A percentile compares a stretch with the other conserved stretches of the same genome.
Conservation (phyloP, 2,888 invertebrate species). For the Mesochorus sp. region DNA sequence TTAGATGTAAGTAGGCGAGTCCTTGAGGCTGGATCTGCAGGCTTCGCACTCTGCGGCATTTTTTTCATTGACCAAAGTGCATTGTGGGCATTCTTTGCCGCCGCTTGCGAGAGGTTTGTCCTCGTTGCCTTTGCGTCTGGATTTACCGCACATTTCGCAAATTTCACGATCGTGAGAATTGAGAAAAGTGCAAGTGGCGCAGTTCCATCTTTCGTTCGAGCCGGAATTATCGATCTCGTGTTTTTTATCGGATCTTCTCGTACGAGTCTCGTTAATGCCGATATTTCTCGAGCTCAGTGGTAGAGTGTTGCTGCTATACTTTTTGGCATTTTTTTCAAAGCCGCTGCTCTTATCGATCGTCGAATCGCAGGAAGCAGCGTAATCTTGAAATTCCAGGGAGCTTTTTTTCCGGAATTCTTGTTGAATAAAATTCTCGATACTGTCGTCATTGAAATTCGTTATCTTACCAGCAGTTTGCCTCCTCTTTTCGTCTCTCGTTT, state of each 20-base stretch:
- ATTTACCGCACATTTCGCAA: conserved; percentile 91
- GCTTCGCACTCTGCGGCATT: conserved; percentile 87
- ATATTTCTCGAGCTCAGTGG: conserved; percentile 55
- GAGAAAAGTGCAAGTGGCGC: conserved; percentile 88
- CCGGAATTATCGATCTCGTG: conserved; percentile 64
- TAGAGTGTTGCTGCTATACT: conserved; percentile 68
- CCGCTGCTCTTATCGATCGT: conserved; percentile 7
- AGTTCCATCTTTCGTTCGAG: conserved; percentile 85
- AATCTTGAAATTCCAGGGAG: conserved; percentile 27
- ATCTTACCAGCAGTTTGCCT: conserved; percentile 9
- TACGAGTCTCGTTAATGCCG: neutral
- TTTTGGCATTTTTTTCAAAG: conserved; percentile 64
- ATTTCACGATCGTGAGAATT: conserved; percentile 84
- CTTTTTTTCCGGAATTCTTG: conserved; percentile 38
- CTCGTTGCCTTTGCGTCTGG: conserved; percentile 84
- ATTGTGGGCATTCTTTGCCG: conserved; percentile 89
- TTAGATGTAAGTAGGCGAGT: conserved; percentile 89
- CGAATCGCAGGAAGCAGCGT: neutral
- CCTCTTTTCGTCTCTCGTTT: conserved; percentile 63
- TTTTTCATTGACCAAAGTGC: conserved; percentile 89
- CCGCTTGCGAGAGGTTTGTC: conserved; percentile 88
- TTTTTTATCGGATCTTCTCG: conserved; percentile 76
- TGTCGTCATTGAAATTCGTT: conserved; percentile 38
- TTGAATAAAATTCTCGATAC: neutral
- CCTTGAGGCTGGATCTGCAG: conserved; percentile 87